Percentiles rank a stretch among this genome's conserved stretches.
Conservation (phyloP, 2,113 vertebrate species). For the Caracal caracal region DNA sequence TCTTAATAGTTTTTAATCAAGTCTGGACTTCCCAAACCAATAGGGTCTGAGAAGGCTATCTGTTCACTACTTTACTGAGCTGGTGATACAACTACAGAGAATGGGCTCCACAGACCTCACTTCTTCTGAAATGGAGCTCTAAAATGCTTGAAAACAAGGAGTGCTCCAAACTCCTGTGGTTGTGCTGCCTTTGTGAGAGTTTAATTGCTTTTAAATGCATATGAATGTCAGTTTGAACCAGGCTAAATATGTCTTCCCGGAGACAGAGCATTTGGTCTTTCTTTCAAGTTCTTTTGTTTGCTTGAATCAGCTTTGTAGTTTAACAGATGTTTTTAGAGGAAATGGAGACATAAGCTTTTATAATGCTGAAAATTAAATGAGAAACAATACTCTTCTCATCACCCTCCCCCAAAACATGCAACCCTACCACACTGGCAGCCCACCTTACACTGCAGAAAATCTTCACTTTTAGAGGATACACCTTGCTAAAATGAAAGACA, state of each 20-base stretch:
- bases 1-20: constrained; percentile 7
- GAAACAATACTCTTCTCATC: constrained; percentile 59
- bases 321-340: constrained; percentile 80
- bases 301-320: constrained; percentile 78
- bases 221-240: constrained; percentile 77
- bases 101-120: constrained; percentile 24
- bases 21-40: constrained; percentile 36
- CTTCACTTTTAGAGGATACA: not conserved
- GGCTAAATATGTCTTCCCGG: constrained; percentile 79
- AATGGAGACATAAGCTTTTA: constrained; percentile 79
- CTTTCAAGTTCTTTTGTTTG: constrained; percentile 81
- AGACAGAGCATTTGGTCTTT: constrained; percentile 79
- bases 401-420: constrained; percentile 53
- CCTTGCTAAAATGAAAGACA: constrained; percentile 61
- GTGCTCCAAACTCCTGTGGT: constrained; percentile 59
- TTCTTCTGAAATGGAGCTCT: constrained; percentile 22
- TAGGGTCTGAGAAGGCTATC: not conserved
- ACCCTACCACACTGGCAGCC: constrained; percentile 38
- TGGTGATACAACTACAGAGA: constrained; percentile 63
- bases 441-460: constrained; percentile 40
- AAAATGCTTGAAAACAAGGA: constrained; percentile 67
- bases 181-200: constrained; percentile 71
- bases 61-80: constrained; percentile 46
- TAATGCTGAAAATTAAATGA: constrained; percentile 76
- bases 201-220: constrained; percentile 80